phyloP scores from a whole-genome alignment of 1,140 invertebrate genomes.

The Phymorhynchus buccinoides region DNA sequence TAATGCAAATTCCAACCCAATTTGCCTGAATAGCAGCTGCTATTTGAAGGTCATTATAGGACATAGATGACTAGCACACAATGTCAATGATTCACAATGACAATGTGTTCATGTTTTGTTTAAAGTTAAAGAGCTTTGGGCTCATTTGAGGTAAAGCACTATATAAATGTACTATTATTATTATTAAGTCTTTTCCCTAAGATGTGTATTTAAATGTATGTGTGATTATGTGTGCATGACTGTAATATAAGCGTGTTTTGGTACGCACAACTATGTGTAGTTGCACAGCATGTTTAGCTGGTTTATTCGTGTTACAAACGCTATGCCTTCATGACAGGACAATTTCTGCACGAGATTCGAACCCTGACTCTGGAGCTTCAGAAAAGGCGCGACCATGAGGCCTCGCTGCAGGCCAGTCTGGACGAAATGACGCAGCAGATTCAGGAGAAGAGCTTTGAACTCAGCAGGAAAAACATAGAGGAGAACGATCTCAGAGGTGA shows the following conservation, averaged over 20 bases:
- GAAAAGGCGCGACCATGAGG: neutral
- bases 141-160: too few relatives aligned
- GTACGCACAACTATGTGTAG: neutral
- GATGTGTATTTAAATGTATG: neutral
- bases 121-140: too few relatives aligned
- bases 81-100: too few relatives aligned
- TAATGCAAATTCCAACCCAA: too few relatives aligned
- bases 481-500: conserved; percentile 36
- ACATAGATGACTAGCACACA: too few relatives aligned
- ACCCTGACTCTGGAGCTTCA: conserved; percentile 32
- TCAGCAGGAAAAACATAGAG: conserved; percentile 28
- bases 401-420: conserved; percentile 9
- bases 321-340: conserved; percentile 11
- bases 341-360: conserved; percentile 38
- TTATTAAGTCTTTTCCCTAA: too few relatives aligned
- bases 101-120: too few relatives aligned
- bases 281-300: neutral
- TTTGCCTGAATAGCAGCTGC: too few relatives aligned
- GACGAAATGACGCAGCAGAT: conserved; percentile 36
- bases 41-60: too few relatives aligned
- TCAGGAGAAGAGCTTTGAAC: conserved; percentile 37
- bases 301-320: too few relatives aligned
- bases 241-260: neutral
- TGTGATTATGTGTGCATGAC: neutral
- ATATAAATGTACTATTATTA: too few relatives aligned